These are phyloP conservation scores for Pseudochirops corinnae DNA, from an alignment of 2,797 vertebrate genomes.

Conservation along the genomic window DNA sequence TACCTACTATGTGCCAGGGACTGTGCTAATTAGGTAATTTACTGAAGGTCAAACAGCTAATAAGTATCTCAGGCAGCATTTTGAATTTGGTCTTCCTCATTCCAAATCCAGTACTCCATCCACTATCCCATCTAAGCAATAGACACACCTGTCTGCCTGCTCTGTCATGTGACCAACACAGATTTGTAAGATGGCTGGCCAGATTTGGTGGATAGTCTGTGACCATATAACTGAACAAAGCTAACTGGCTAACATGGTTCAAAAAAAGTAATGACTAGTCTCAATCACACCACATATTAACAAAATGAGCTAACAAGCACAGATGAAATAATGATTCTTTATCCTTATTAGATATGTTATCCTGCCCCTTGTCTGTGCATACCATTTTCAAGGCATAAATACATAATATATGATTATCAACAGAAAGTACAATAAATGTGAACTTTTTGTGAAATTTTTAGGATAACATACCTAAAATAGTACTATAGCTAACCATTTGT, in stretches of 20 bases:
- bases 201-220: background rate
- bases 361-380: slow-evolving; percentile 3
- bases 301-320: slow-evolving; percentile 34
- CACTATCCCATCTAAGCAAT: background rate
- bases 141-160: background rate
- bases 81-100: no score
- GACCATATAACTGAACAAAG: background rate
- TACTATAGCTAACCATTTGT: background rate
- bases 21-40: no score
- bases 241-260: background rate
- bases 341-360: background rate
- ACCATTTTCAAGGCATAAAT: background rate
- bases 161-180: background rate
- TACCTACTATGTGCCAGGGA: background rate
- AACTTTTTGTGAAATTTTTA: background rate
- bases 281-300: slow-evolving; percentile 12
- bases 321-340: slow-evolving; percentile 16
- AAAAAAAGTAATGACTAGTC: background rate
- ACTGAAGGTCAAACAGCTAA: no score
- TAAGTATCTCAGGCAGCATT: no score
- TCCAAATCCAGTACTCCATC: background rate
- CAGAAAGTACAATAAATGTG: slow-evolving; percentile 5
- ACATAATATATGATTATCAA: background rate
- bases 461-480: slow-evolving; percentile 22
- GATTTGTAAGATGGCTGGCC: background rate